Evolutionary conservation across 2,113 vertebrate species (phyloP), one percentile per base, ranked within the genome.

Genomic region (Penelope pileata): DNA sequence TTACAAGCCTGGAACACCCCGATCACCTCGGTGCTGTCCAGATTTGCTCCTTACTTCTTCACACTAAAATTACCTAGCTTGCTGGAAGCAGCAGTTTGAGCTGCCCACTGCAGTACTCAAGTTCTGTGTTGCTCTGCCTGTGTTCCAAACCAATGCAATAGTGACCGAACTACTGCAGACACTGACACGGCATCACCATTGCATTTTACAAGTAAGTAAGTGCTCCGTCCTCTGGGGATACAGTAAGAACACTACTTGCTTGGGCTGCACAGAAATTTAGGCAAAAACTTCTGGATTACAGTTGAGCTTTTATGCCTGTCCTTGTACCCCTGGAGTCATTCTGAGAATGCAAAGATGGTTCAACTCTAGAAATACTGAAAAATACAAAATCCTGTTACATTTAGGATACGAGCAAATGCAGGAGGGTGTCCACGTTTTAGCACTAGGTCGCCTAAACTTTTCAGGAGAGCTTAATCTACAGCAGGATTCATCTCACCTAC

Each of bases 61-160:
- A 32, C 1, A 2, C 62, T 34, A 62, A 17, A 24, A 30, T 22
- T 7, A 27, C 27, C 8, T 17, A 17, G 47, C 42, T 4, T 53
- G 40, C 78, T 47, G 64, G 29, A 73, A 83, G 64, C 27, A 45
- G 36, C 38, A 26, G 16, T 58, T 70, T 34, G 68, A 29, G 4
- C 10, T 59, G 40, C 34, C 29, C 10, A 10, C 22, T 1, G 1
- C 1, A 58, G 56, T 5, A 43, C 45, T 69, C 0, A 0, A 11
- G 32, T 59, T 60, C 47, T 23, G 38, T 17, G n/a, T 62, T 47
- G 36, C 43, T 83, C 4, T 18, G 27, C 8, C 27, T 72, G 47
- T 80, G 16, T 45, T 88, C 58, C 53, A 50, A 13, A 22, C 7
- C 34, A 42, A 12, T 19, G 62, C n/a, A 60, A 2, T 3, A 10